A percentile compares a stretch with the other conserved stretches of the same genome.
These are phyloP conservation scores for Euspilapteryx auroguttella DNA, from an alignment of 2,888 invertebrate genomes.

Conservation along the genomic window DNA sequence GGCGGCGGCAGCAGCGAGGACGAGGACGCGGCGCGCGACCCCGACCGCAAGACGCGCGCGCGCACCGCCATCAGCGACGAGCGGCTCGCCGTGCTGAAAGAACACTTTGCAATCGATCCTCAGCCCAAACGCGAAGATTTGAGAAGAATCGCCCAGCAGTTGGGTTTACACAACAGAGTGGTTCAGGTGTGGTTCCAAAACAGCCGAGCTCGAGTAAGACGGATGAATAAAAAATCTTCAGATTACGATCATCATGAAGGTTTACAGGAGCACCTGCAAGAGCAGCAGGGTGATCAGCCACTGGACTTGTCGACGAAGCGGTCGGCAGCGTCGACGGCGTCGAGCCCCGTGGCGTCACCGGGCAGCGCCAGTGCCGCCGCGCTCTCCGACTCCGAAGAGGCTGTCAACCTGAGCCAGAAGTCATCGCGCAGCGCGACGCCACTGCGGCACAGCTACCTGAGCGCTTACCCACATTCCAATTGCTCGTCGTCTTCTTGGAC, in stretches of 20 bases:
- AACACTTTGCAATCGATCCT: constrained; percentile 87
- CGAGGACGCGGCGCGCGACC: constrained; percentile 56
- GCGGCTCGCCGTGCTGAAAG: constrained; percentile 85
- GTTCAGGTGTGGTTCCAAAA: constrained; percentile 98
- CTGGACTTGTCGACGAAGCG: constrained; percentile 89
- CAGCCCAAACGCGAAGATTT: constrained; percentile 94
- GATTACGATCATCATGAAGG: no score
- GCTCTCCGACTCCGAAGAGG: constrained; percentile 70
- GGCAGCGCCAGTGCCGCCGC: constrained; percentile 64
- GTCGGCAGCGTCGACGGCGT: constrained; percentile 54
- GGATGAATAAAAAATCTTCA: no score
- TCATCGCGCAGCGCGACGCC: constrained; percentile 66
- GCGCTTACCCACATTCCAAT: constrained; percentile 63
- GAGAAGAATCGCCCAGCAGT: constrained; percentile 79
- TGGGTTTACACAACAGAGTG: constrained; percentile 76
- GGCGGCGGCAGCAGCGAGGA: no score
- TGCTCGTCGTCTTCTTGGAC: constrained; percentile 58
- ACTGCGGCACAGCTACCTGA: constrained; percentile 46
- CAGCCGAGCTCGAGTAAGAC: constrained; percentile 85
- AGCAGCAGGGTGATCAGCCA: constrained; percentile 78
- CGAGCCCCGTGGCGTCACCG: constrained; percentile 66
- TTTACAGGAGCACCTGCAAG: no score
- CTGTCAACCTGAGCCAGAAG: constrained; percentile 77
- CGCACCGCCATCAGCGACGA: constrained; percentile 94
- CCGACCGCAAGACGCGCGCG: constrained; percentile 82